Conservation (phyloP, 2,113 vertebrate species). For the Carlito syrichta region DNA sequence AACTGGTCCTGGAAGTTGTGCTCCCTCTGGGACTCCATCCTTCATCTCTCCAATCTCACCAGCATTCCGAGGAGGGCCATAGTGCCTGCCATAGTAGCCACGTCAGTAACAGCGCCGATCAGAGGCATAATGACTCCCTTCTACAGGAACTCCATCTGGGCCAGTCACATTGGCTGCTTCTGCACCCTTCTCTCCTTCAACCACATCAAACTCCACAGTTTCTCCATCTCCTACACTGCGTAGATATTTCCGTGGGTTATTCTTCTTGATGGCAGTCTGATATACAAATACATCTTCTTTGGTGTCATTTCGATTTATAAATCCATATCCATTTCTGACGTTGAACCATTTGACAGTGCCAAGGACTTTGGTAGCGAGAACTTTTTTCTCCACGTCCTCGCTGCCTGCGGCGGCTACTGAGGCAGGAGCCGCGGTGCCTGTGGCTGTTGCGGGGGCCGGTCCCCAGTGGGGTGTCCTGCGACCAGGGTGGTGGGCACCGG, state of each 20-base stretch:
- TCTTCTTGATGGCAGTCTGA: constrained; percentile 98
- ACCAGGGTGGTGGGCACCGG: constrained; percentile 43
- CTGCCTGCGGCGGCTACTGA: constrained; percentile 22
- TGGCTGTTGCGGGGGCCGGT: constrained; percentile 30
- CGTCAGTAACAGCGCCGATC: constrained; percentile 94
- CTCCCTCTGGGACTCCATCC: neutral
- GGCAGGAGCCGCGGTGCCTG: constrained; percentile 34
- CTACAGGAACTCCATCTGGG: constrained; percentile 93
- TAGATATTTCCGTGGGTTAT: constrained; percentile 97
- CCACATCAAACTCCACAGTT: constrained; percentile 96
- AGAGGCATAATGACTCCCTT: constrained; percentile 95
- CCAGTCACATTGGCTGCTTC: constrained; percentile 97
- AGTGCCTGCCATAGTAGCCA: constrained; percentile 89
- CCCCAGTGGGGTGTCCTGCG: constrained; percentile 24
- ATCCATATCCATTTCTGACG: constrained; percentile 97
- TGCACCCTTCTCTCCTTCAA: constrained; percentile 95
- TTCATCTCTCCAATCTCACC: neutral
- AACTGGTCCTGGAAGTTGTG: neutral
- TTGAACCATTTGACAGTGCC: constrained; percentile 99
- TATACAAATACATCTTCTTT: constrained; percentile 99
- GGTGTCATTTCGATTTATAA: constrained; percentile 98
- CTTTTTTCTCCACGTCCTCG: constrained; percentile 80
- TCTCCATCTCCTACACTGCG: constrained; percentile 97
- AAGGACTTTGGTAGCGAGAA: constrained; percentile 91
- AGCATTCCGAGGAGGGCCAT: constrained; percentile 81